phyloP scores from a whole-genome alignment of 1,140 invertebrate genomes.

The Oncopodura yosiiana region DNA sequence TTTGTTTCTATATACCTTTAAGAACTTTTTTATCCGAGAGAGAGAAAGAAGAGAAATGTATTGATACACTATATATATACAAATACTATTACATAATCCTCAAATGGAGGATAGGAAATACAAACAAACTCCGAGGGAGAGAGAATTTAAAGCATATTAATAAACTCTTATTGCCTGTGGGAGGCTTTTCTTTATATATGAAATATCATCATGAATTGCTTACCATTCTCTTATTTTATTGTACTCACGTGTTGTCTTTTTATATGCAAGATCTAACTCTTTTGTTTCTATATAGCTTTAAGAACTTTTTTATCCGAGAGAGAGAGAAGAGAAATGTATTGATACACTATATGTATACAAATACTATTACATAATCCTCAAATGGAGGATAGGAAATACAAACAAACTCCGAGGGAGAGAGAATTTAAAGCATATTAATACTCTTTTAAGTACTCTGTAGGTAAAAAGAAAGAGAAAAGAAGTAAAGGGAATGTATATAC shows the following conservation, averaged over 20 bases:
- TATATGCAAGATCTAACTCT: not conserved
- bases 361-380: too few species aligned
- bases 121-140: too few species aligned
- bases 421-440: too few species aligned
- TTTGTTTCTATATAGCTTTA: constrained; percentile 5
- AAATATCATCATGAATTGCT: constrained; percentile 27
- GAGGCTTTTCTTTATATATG: constrained; percentile 27
- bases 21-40: not conserved
- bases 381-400: too few species aligned
- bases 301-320: not conserved
- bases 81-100: too few species aligned
- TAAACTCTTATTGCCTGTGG: constrained; percentile 18
- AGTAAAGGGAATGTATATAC: too few species aligned
- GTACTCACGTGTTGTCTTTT: constrained; percentile 17
- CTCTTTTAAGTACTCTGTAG: too few species aligned
- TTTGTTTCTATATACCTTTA: constrained; percentile 6
- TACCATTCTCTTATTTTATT: constrained; percentile 18
- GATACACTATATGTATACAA: too few species aligned
- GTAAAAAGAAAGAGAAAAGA: too few species aligned
- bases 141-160: too few species aligned
- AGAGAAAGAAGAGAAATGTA: not conserved
- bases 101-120: too few species aligned
- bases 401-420: too few species aligned
- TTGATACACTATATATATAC: constrained; percentile 5
- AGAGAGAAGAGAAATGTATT: not conserved